These are phyloP conservation scores for Drosophila villosipedis DNA, from an alignment of 2,888 invertebrate species.

Conservation along the genomic window DNA sequence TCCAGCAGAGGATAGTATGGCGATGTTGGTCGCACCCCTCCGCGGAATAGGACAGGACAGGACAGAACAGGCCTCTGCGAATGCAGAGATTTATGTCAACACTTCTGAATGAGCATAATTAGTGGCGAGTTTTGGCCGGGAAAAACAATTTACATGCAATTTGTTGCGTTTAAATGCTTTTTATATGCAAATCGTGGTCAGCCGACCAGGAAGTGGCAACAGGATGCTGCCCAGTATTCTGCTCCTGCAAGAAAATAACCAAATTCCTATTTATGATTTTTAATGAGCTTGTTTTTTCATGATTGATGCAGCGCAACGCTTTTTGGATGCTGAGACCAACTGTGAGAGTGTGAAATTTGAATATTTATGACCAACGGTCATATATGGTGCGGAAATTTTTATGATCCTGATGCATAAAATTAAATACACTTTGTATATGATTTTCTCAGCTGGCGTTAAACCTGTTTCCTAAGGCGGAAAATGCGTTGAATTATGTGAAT, in stretches of 20 bases:
- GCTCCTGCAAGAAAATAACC: constrained; percentile 45
- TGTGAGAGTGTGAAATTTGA: constrained; percentile 69
- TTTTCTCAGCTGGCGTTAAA: constrained; percentile 54
- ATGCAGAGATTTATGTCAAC: constrained; percentile 79
- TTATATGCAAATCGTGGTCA: constrained; percentile 81
- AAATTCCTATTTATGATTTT: constrained; percentile 65
- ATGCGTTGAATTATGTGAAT: constrained; percentile 56
- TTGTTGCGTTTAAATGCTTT: constrained; percentile 78
- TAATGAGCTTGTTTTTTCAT: constrained; percentile 73
- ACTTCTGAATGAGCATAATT: constrained; percentile 79
- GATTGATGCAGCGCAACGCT: constrained; percentile 70
- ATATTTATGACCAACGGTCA: constrained; percentile 85
- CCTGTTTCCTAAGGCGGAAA: constrained; percentile 68
- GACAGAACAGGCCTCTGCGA: constrained; percentile 14
- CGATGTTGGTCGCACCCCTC: constrained; percentile 40
- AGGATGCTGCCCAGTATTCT: constrained; percentile 38
- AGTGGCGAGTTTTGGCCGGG: constrained; percentile 70
- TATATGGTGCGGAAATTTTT: constrained; percentile 83
- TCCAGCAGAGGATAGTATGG: constrained; percentile 41
- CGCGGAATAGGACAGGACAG: constrained; percentile 21
- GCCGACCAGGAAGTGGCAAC: constrained; percentile 47
- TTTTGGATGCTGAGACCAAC: constrained; percentile 49
- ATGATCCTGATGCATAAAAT: constrained; percentile 72
- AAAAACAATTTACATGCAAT: constrained; percentile 78
- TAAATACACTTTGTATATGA: constrained; percentile 28